Base-by-base conservation (phyloP, 2,888 invertebrate genomes). In the Leptinotarsa haldemani region DNA sequence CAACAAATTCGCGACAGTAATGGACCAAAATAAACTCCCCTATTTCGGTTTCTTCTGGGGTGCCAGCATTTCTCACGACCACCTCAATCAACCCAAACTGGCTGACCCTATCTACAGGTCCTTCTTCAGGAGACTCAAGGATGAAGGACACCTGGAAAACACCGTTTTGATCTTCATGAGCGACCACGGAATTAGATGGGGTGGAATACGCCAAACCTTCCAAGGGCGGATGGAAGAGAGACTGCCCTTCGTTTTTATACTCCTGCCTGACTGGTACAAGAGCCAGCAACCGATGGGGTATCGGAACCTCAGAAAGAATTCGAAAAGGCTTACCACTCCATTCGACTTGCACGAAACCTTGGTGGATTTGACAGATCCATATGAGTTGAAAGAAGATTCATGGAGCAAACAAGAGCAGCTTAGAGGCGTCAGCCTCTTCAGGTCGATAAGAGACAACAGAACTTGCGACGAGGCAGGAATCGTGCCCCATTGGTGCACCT, bases 181-280 rank as follows among this genome's bases (percentile, higher is more conserved):
- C 85, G 97, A 97, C 84, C 97, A 97, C 83, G 97, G 97, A 0
- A 92, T 96, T 73, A 89, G 97, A 75, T 97, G 94, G 93, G 97
- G 97, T 2, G 90, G 90, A 9, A 95, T 96, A 80, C 90, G 96
- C 13, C 89, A 90, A 79, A 97, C 97, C 0, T 95, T 94, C 86
- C 95, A 97, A 87, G 95, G 95, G 1, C 90, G 93, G 84, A 89
- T 97, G 84, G 97, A 98, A 86, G 97, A 96, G 85, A 91, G 97
- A 64, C 89, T 97, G 71, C 97, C 98, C 0, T 92, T 96, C 78
- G 89, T 96, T 48, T 93, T 93, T 80, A 86, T 95, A 1, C 86
- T 92, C 4, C 86, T 96, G 74, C 97, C 97, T 0, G 85, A 89
- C 16, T 93, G 93, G 89, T 94, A 96, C 87, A 89, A 88, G 77